Evolutionary conservation across 2,797 vertebrate species (phyloP), one percentile per base, ranked within the genome.

Genomic region (Neosilurus mollespiculum): DNA sequence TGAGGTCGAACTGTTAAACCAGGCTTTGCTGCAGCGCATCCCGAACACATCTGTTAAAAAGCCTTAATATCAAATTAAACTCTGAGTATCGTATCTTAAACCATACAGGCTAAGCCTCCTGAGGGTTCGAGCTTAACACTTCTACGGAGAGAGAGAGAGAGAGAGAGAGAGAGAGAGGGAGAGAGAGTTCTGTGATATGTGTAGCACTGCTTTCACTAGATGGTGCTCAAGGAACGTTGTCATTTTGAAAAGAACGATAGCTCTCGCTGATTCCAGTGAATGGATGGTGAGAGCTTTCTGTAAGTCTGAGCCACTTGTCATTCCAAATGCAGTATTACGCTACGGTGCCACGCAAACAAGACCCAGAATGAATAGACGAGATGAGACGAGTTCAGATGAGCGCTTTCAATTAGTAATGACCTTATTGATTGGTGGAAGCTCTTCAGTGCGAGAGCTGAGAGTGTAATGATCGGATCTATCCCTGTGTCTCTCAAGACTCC

Each of bases 341-440:
- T 71, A 66, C 34, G 15, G 66, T 87, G 83, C 88, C 91, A 89
- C 83, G 87, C 83, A 90, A 90, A 85, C 53, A 59, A 30, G 53
- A 75, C 72, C 77, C 84, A 85, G 88, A 83, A 92, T 87, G 80
- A 76, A 76, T n/a, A n/a, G 82, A 89, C 90, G 88, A 89, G 86
- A 89, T 81, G 79, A n/a, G n/a, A n/a, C n/a, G n/a, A n/a, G n/a
- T n/a, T n/a, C n/a, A 82, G 81, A 88, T 84, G 88, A 90, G 87
- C 83, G 85, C 80, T 85, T 90, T 94, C 83, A 91, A 93, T 94
- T 92, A 94, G 88, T 92, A 91, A 94, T 93, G 91, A 92, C 85
- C 86, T 83, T 87, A 92, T 92, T 91, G 93, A 94, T 93, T 92
- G 87, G 88, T 86, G 76, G 84, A 88, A 87, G 88, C 73, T 84